These are phyloP conservation scores for Zapus hudsonius DNA, from an alignment of 2,113 vertebrate genomes.

Conservation along the genomic window DNA sequence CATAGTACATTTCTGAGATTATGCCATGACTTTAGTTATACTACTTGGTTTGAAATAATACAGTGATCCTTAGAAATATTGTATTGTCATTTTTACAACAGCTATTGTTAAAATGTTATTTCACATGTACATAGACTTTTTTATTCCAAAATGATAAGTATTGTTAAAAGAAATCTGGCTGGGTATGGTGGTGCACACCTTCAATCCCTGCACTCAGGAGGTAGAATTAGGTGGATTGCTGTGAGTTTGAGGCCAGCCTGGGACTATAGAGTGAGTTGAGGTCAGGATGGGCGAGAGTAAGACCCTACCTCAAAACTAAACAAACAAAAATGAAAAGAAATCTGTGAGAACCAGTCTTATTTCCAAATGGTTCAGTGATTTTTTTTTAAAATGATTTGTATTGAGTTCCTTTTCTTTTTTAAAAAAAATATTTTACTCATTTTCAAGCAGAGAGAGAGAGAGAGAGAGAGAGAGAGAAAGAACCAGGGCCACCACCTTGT, in stretches of 20 bases:
- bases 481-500: too few relatives aligned
- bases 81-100: not conserved
- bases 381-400: conserved; percentile 53
- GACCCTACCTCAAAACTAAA: too few relatives aligned
- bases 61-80: conserved; percentile 11
- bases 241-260: too few relatives aligned
- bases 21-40: not conserved
- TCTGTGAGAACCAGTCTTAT: conserved; percentile 34
- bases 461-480: too few relatives aligned
- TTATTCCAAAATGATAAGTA: not conserved
- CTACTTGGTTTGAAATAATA: not conserved
- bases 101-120: conserved; percentile 47
- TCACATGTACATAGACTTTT: not conserved
- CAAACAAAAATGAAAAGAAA: conserved; percentile 39
- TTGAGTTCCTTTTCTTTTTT: conserved; percentile 41
- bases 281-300: too few relatives aligned
- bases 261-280: too few relatives aligned
- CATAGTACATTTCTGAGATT: conserved; percentile 34
- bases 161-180: too few relatives aligned
- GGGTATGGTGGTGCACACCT: too few relatives aligned
- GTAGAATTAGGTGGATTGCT: too few relatives aligned
- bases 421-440: too few relatives aligned
- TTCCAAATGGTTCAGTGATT: not conserved
- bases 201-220: too few relatives aligned
- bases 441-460: too few relatives aligned